These are phyloP conservation scores for Eueides isabella DNA, from an alignment of 1,140 invertebrate genomes.

Conservation along the genomic window DNA sequence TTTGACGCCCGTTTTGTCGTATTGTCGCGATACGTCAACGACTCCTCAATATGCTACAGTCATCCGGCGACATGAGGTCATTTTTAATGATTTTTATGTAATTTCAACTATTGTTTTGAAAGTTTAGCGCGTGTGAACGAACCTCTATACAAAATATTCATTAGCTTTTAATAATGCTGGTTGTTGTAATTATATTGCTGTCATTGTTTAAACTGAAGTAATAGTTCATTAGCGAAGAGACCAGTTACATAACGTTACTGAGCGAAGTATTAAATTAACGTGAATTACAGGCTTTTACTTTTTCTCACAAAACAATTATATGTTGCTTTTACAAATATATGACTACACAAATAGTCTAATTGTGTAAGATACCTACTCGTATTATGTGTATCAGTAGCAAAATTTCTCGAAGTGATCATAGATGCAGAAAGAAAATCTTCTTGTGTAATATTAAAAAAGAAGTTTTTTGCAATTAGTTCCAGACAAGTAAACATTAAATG, in stretches of 20 bases:
- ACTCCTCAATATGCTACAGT: constrained; percentile 59
- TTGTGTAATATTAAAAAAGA: constrained; percentile 44
- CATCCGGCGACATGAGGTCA: constrained; percentile 63
- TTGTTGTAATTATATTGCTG: constrained; percentile 44
- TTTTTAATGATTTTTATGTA: constrained; percentile 72
- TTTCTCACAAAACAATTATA: neutral
- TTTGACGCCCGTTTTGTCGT: constrained; percentile 36
- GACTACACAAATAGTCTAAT: neutral
- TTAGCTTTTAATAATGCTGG: constrained; percentile 29
- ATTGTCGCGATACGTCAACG: constrained; percentile 58
- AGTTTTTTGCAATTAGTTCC: constrained; percentile 39
- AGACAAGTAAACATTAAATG: constrained; percentile 31
- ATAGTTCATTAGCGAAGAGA: constrained; percentile 36
- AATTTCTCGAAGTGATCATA: constrained; percentile 18
- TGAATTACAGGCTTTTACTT: constrained; percentile 15
- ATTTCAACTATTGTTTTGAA: constrained; percentile 61
- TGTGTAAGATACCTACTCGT: constrained; percentile 6
- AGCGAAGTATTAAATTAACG: neutral
- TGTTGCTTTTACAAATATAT: neutral
- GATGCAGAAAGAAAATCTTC: constrained; percentile 36
- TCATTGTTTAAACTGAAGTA: constrained; percentile 31
- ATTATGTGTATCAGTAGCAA: constrained; percentile 1
- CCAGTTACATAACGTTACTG: constrained; percentile 5
- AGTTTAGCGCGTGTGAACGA: constrained; percentile 54
- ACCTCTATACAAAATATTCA: constrained; percentile 43